phyloP scores from a whole-genome alignment of 2,888 invertebrate genomes.

The Mellilla xanthometata region DNA sequence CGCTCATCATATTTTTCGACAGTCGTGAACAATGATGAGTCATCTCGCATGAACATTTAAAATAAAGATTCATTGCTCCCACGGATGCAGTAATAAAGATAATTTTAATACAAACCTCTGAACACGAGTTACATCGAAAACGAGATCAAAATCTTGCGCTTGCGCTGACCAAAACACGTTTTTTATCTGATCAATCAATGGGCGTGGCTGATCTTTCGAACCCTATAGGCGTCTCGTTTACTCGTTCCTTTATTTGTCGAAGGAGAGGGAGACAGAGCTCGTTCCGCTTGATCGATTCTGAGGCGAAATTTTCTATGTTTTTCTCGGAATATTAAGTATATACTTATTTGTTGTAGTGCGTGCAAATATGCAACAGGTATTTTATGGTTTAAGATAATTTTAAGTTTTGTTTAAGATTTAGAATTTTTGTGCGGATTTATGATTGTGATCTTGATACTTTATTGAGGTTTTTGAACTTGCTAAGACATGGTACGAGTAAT shows the following conservation, averaged over 20 bases:
- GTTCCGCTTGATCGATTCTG: slow-evolving; percentile 63
- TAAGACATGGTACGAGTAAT: not conserved
- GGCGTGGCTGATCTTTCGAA: slow-evolving; percentile 60
- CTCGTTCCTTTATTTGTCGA: slow-evolving; percentile 16
- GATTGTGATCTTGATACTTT: slow-evolving; percentile 17
- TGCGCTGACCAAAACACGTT: slow-evolving; percentile 56
- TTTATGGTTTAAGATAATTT: slow-evolving; percentile 7
- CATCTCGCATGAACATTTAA: slow-evolving; percentile 60
- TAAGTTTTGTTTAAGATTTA: slow-evolving; percentile 9
- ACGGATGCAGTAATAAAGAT: slow-evolving; percentile 71
- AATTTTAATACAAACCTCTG: slow-evolving; percentile 66
- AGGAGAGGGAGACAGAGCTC: slow-evolving; percentile 47
- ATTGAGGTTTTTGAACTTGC: slow-evolving; percentile 17
- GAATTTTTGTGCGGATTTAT: slow-evolving; percentile 4
- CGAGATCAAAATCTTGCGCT: slow-evolving; percentile 64
- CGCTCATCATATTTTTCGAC: too few relatives aligned
- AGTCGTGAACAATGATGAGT: slow-evolving; percentile 42
- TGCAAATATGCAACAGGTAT: slow-evolving; percentile 13
- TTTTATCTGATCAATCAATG: slow-evolving; percentile 73
- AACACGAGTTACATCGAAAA: slow-evolving; percentile 54
- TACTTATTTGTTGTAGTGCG: slow-evolving; percentile 12
- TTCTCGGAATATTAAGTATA: slow-evolving; percentile 32
- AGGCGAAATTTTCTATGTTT: slow-evolving; percentile 47
- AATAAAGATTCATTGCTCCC: slow-evolving; percentile 59
- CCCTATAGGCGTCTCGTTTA: slow-evolving; percentile 48